These are phyloP conservation scores for Pyrrhia umbra DNA, from an alignment of 2,888 invertebrate species.

Conservation along the genomic window DNA sequence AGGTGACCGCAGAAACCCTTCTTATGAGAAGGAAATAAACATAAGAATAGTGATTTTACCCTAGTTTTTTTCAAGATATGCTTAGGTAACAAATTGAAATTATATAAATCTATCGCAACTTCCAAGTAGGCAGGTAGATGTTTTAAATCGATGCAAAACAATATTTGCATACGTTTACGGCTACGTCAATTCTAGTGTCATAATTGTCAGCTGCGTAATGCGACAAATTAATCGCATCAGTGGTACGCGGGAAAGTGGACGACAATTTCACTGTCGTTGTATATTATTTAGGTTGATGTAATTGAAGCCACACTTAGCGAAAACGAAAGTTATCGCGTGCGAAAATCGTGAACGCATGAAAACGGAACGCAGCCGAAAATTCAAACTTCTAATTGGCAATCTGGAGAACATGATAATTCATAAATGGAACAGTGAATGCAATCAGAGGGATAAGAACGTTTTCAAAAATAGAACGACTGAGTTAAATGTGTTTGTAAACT, in stretches of 20 bases:
- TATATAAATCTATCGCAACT: conserved; percentile 10
- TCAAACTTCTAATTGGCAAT: conserved; percentile 17
- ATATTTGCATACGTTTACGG: conserved; percentile 46
- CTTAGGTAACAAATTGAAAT: conserved; percentile 4
- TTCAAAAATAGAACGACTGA: conserved; percentile 72
- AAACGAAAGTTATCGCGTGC: conserved; percentile 54
- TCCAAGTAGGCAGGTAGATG: conserved; percentile 11
- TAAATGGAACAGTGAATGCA: conserved; percentile 62
- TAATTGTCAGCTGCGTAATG: conserved; percentile 44
- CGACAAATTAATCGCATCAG: conserved; percentile 59
- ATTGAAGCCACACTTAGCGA: conserved; percentile 33
- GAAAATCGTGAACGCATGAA: conserved; percentile 39
- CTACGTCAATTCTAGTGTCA: conserved; percentile 30
- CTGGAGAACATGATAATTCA: conserved; percentile 21
- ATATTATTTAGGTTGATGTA: conserved; percentile 54
- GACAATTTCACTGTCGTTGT: conserved; percentile 62
- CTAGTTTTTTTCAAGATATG: no score
- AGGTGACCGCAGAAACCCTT: no score
- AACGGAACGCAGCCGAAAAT: conserved; percentile 35
- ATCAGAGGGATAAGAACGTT: conserved; percentile 63
- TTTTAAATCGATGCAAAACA: conserved; percentile 23
- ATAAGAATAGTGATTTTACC: no score
- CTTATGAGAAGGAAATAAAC: no score
- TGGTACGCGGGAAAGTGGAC: conserved; percentile 64
- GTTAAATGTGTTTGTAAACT: conserved; percentile 54